phyloP scores from a whole-genome alignment of 2,888 invertebrate genomes.

The Stenolophus ochropezus region DNA sequence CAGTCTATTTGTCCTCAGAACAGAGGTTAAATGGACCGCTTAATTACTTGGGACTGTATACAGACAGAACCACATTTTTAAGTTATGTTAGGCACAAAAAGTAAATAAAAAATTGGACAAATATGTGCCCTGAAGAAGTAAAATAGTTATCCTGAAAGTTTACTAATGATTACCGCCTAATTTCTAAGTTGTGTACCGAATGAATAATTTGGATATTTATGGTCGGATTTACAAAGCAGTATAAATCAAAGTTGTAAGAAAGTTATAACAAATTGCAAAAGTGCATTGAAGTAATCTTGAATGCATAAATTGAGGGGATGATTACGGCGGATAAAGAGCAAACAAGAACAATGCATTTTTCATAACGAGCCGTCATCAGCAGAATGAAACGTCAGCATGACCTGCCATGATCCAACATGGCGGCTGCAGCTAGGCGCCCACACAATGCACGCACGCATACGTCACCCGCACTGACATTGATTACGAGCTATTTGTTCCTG shows the following conservation, averaged over 20 bases:
- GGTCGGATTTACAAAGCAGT: neutral
- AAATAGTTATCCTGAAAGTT: too few relatives aligned
- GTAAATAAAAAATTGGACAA: too few relatives aligned
- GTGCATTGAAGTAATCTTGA: neutral
- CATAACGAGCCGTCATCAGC: constrained; percentile 7
- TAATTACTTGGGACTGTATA: too few relatives aligned
- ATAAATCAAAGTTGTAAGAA: neutral
- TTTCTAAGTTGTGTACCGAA: too few relatives aligned
- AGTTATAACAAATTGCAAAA: neutral
- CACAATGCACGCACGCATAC: constrained; percentile 44
- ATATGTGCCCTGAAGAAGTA: too few relatives aligned
- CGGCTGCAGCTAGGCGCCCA: neutral
- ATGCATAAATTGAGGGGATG: neutral
- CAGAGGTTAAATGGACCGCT: too few relatives aligned
- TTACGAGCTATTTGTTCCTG: constrained; percentile 45
- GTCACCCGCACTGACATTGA: constrained; percentile 45
- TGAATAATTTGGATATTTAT: too few relatives aligned
- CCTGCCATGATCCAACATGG: neutral
- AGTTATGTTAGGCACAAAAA: too few relatives aligned
- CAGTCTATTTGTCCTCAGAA: too few relatives aligned
- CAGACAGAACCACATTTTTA: too few relatives aligned
- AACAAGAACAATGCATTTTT: constrained; percentile 27
- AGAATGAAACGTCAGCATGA: constrained; percentile 10
- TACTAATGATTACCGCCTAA: too few relatives aligned
- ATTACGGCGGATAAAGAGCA: neutral